Base-by-base conservation (phyloP, 1,140 invertebrate species). In the Diuraphis noxia region DNA sequence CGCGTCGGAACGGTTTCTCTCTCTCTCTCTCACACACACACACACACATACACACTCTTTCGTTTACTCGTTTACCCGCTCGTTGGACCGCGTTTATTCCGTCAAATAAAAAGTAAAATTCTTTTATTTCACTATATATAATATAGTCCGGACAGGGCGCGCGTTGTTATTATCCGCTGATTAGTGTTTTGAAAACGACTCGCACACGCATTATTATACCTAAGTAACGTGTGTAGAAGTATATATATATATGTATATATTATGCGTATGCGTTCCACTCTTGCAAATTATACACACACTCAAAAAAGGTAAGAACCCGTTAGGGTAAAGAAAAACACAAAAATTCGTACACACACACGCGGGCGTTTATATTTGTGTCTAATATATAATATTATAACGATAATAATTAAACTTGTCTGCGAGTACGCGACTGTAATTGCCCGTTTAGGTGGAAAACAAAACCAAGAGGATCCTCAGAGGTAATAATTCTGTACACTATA, bases 61-160 rank as follows among this genome's bases (percentile, higher is more conserved):
- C n/a, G n/a, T n/a, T n/a, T n/a, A n/a, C n/a, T 1, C 56, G 30
- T 72, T n/a, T 72, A 72, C 79, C 21, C 79, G 7, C 8, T 36
- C 34, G 7, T n/a, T 43, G 41, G 7, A 4, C 25, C 56, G 17
- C 88, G 63, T 90, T 90, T 90, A 90, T 34, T 3, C 40, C 88
- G 88, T 90, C 63, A 90, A 90, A 90, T 36, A 56, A 88, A 88
- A 88, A 63, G 84, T 86, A 43, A 41, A 88, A 88, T 84, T 84
- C 43, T 38, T 84, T 56, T n/a, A 25, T 40, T 36, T 41, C 88
- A 72, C 56, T 72, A 72, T n/a, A n/a, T 72, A 72, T 56, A 56
- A n/a, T n/a, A 17, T 17, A 72, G 88, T 77, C 72, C 72, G 49
- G 56, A 90, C 88, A 34, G 30, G 40, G 23, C 46, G 36, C 23